Evolutionary conservation across 1,140 invertebrate species (phyloP), one percentile per base, ranked within the genome.

Genomic region (Drosophila jambulina): DNA sequence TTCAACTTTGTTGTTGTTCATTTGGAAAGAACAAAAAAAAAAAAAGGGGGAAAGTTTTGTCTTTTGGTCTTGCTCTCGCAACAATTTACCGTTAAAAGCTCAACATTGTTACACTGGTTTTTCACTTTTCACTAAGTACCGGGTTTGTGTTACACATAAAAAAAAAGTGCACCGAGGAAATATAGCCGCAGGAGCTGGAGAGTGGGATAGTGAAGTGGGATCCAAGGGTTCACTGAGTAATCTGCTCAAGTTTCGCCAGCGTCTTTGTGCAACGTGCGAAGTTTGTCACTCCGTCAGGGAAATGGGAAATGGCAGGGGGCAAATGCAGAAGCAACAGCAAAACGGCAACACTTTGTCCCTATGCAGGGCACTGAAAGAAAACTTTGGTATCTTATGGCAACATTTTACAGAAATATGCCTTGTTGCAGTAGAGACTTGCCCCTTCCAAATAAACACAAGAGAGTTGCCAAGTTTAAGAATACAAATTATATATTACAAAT

Each of bases 51-150:
- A 64, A 80, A 65, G 59, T 88, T 88, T 87, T 88, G 84, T 87
- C 84, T 87, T 61, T 78, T 60, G 57, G 57, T 62, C 67, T 42
- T 51, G 49, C 74, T 88, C 74, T 75, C 34, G 77, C 85, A 87
- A 87, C 84, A 87, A 87, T 87, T 87, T 87, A 88, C 74, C 77
- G 84, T 80, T 83, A 87, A 87, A 77, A 87, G 84, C 84, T 81
- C 80, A 87, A 87, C 84, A 87, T 83, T 87, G 84, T 87, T 69
- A 87, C 84, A 88, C 84, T 88, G 84, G 84, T 88, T 87, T 88
- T 84, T 88, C 84, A 84, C 80, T 87, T 87, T 87, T 88, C 84
- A 88, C 84, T 87, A 87, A 87, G 84, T 87, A 87, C 80, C 69
- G 69, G 80, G 68, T 69, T 88, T 84, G 84, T 84, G 72, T 88